Conservation (phyloP, 2,797 vertebrate genomes). For the Coccyzus lansbergi region DNA sequence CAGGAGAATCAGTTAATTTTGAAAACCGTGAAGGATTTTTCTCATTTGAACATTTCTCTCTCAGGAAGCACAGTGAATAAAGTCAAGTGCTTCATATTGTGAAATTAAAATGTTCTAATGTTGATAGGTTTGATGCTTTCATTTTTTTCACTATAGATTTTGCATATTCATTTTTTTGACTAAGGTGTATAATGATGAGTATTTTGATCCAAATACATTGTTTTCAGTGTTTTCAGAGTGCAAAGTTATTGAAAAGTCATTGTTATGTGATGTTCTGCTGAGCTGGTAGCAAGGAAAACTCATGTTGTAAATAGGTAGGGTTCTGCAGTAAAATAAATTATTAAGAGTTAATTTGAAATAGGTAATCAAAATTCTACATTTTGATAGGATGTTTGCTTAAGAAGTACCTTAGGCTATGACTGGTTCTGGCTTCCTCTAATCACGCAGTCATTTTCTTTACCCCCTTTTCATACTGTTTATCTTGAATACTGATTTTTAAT, state of each 20-base stretch:
- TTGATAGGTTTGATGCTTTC: not conserved
- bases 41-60: not conserved
- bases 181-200: not conserved
- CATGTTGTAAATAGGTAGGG: not conserved
- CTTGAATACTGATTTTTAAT: not conserved
- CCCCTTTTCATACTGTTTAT: not conserved
- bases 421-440: not conserved
- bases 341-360: not conserved
- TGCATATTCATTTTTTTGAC: not conserved
- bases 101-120: not conserved
- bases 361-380: not conserved
- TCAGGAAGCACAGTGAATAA: not conserved
- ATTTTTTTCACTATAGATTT: not conserved
- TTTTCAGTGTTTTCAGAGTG: not conserved
- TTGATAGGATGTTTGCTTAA: not conserved
- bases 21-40: not conserved
- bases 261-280: not conserved
- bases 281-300: not conserved
- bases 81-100: not conserved
- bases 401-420: not conserved
- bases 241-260: not conserved
- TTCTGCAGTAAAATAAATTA: slow-evolving; percentile 4
- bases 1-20: slow-evolving; percentile 16
- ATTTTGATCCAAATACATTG: not conserved
- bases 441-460: not conserved